Evolutionary conservation across 2,888 invertebrate species (phyloP).

Genomic region (Drosophila prolongata): DNA sequence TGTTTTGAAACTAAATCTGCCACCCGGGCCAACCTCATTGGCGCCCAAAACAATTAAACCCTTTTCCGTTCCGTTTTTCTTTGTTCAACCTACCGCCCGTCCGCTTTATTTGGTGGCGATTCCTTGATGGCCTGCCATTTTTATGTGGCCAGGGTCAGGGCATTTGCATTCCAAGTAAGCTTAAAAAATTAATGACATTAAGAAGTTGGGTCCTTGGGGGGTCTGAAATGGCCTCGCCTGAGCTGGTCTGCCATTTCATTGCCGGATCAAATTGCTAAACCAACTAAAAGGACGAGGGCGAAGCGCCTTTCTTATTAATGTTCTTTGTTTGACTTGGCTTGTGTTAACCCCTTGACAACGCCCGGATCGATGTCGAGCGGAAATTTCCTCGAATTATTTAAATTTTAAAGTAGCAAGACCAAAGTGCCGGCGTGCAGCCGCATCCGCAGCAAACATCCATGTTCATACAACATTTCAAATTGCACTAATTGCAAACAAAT

Average conservation of each 20-base stretch:
- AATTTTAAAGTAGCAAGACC: conserved; percentile 15
- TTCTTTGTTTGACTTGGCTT: conserved; percentile 65
- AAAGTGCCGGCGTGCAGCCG: background rate
- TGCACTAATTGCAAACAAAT: conserved; percentile 80
- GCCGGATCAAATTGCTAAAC: conserved; percentile 68
- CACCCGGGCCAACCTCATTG: conserved; percentile 30
- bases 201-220: conserved; percentile 69
- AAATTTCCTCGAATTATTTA: conserved; percentile 14
- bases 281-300: conserved; percentile 51
- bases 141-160: conserved; percentile 56
- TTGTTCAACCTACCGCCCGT: background rate
- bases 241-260: conserved; percentile 31
- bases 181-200: conserved; percentile 81
- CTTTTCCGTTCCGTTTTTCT: conserved; percentile 50
- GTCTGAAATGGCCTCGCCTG: conserved; percentile 11
- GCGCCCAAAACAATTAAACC: conserved; percentile 80
- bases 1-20: conserved; percentile 68
- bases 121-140: conserved; percentile 80
- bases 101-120: conserved; percentile 50
- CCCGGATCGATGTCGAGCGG: conserved; percentile 33
- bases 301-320: conserved; percentile 75
- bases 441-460: conserved; percentile 21
- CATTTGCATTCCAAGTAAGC: conserved; percentile 71
- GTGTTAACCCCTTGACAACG: conserved; percentile 51
- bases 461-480: conserved; percentile 60